These are phyloP conservation scores for Pocillopora verrucosa DNA, from an alignment of 64 coral and sea anemone species.

Conservation along the genomic window DNA sequence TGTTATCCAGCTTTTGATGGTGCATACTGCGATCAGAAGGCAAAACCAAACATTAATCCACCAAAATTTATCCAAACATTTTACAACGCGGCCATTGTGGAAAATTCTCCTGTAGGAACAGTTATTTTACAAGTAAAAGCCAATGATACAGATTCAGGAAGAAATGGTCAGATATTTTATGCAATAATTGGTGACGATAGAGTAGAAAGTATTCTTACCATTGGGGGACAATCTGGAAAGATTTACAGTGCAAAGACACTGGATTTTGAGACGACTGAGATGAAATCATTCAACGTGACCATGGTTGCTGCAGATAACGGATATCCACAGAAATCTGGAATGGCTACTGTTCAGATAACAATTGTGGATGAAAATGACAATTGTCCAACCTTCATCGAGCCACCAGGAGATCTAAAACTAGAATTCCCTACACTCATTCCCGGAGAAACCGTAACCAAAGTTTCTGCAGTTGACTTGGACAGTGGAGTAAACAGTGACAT, in stretches of 20 bases:
- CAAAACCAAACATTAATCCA: constrained; percentile 1
- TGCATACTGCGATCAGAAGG: constrained; percentile 17
- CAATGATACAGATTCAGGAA: constrained; percentile 36
- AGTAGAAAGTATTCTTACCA: neutral
- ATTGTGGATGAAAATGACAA: constrained; percentile 40
- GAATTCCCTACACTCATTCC: neutral
- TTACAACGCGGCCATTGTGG: constrained; percentile 3
- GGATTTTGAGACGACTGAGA: constrained; percentile 14
- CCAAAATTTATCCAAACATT: neutral
- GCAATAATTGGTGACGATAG: neutral
- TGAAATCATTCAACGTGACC: neutral
- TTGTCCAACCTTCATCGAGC: constrained; percentile 20
- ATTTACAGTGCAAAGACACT: neutral
- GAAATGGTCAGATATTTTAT: constrained; percentile 44
- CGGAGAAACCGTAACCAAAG: neutral
- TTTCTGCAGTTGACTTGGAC: constrained; percentile 34
- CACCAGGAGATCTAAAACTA: neutral
- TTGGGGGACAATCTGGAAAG: constrained; percentile 16
- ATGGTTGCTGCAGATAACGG: constrained; percentile 43
- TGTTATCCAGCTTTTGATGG: constrained; percentile 38
- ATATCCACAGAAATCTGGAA: constrained; percentile 4
- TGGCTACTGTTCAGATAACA: neutral
- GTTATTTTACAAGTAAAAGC: neutral
- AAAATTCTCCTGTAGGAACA: constrained; percentile 19
- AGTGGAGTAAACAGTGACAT: constrained; percentile 30